phyloP scores from a whole-genome alignment of 2,113 vertebrate genomes.

The Formicarius rufipectus region DNA sequence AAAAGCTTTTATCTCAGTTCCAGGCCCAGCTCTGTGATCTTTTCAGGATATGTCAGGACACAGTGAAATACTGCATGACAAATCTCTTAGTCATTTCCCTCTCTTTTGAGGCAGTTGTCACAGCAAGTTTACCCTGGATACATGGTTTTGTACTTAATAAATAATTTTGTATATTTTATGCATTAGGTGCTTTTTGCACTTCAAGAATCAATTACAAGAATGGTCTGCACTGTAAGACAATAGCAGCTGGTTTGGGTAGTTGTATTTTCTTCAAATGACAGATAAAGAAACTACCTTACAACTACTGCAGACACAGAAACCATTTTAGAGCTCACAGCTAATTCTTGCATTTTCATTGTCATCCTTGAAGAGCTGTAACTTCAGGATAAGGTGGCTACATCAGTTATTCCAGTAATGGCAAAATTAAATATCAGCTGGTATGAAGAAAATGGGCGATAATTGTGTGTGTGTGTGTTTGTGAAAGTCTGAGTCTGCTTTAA shows the following conservation, averaged over 20 bases:
- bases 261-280: background rate
- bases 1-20: background rate
- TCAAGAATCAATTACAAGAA: background rate
- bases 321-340: background rate
- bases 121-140: background rate
- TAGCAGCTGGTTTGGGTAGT: background rate
- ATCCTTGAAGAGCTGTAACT: background rate
- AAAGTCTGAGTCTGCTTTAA: background rate
- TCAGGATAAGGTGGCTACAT: background rate
- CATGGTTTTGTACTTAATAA: background rate
- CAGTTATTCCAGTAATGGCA: background rate
- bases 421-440: background rate
- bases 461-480: background rate
- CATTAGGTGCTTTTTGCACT: background rate
- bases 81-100: background rate
- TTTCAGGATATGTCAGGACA: background rate
- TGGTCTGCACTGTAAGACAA: background rate
- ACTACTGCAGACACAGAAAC: background rate
- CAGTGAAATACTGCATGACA: background rate
- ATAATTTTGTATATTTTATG: background rate
- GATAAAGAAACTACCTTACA: background rate
- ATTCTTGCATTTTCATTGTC: background rate
- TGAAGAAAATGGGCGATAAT: background rate
- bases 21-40: background rate
- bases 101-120: background rate